Evolutionary conservation across 2,888 invertebrate genomes (phyloP).

Genomic region (Pachydiplax longipennis): DNA sequence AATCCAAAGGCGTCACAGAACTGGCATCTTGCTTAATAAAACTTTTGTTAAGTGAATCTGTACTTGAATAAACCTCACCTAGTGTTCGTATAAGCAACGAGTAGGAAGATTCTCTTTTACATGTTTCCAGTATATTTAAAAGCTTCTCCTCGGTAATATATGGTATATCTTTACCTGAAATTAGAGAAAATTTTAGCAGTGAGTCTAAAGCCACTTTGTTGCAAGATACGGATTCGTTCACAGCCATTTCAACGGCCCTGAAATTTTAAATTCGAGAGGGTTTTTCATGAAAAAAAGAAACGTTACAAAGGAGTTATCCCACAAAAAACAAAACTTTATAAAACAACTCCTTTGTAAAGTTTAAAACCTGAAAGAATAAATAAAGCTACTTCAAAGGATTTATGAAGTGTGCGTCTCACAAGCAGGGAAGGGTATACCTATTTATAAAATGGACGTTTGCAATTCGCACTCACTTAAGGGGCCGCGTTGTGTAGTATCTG

Average conservation of each 20-base stretch:
- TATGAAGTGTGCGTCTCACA: not conserved
- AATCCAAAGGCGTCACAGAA: constrained; percentile 60
- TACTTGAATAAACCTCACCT: constrained; percentile 76
- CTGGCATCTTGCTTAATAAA: constrained; percentile 65
- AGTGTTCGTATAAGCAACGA: constrained; percentile 77
- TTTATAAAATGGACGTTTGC: constrained; percentile 33
- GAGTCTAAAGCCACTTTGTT: not conserved
- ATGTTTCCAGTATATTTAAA: constrained; percentile 76
- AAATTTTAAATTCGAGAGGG: not conserved
- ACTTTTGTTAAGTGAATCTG: constrained; percentile 75
- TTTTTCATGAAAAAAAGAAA: not conserved
- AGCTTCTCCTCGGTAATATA: constrained; percentile 79
- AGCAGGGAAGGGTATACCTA: not conserved
- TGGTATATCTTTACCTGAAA: constrained; percentile 56
- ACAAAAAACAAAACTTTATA: not conserved
- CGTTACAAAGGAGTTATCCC: not conserved
- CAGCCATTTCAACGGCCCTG: not conserved
- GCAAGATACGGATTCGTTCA: not conserved
- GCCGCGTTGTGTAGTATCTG: constrained; percentile 38
- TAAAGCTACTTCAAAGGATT: not conserved
- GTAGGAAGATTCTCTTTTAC: constrained; percentile 72
- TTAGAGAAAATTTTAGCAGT: not conserved
- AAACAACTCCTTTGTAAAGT: not conserved
- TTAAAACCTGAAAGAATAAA: not conserved
- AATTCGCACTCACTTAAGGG: constrained; percentile 42